Conservation (phyloP, 1,140 invertebrate species). For the Caenorhabditis brenneri region DNA sequence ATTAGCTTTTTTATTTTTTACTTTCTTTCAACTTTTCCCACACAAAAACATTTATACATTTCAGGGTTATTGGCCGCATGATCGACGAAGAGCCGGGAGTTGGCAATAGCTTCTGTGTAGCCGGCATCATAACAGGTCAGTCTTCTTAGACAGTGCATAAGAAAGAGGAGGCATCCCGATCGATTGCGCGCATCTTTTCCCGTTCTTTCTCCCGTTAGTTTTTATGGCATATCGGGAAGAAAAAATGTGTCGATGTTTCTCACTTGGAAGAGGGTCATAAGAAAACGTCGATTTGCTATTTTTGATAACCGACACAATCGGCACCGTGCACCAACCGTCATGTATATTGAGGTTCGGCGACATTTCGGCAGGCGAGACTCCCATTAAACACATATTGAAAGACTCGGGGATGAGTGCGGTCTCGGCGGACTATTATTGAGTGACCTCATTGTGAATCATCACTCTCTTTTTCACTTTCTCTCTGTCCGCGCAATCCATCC, state of each 20-base stretch:
- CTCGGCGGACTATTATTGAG: slow-evolving; percentile 34
- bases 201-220: slow-evolving; percentile 1
- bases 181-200: neutral
- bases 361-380: slow-evolving; percentile 30
- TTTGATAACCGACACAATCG: neutral
- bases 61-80: neutral
- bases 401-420: slow-evolving; percentile 16
- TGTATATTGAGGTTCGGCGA: neutral
- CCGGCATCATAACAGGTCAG: neutral
- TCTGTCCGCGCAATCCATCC: neutral
- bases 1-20: neutral
- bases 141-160: neutral
- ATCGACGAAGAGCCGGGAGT: neutral
- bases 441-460: slow-evolving; percentile 37
- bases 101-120: neutral
- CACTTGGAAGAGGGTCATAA: too few relatives aligned
- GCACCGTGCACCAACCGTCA: slow-evolving; percentile 34
- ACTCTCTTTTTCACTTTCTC: neutral
- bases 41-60: neutral
- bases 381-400: slow-evolving; percentile 43
- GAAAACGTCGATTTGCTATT: neutral
- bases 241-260: neutral
- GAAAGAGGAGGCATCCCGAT: neutral
- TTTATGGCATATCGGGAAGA: slow-evolving; percentile 13
- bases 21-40: neutral